These are phyloP conservation scores for Drosophila monieri DNA, from an alignment of 2,888 invertebrate species.

Conservation along the genomic window DNA sequence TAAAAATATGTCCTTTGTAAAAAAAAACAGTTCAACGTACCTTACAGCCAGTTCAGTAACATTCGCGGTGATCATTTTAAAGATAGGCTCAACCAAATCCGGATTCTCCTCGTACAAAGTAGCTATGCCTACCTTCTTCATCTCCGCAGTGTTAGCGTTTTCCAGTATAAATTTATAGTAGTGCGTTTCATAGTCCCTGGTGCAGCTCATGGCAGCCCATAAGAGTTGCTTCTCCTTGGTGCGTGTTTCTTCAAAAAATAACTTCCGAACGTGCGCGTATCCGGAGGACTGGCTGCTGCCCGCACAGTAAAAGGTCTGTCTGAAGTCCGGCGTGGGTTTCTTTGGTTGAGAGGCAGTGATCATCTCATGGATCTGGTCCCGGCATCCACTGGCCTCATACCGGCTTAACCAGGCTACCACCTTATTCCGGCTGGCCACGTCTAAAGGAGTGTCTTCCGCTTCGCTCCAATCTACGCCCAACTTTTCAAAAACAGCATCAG, in stretches of 20 bases:
- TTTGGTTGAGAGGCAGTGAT: constrained; percentile 62
- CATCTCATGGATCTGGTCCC: constrained; percentile 81
- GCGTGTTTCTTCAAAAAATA: constrained; percentile 86
- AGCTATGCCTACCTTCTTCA: constrained; percentile 66
- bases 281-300: constrained; percentile 49
- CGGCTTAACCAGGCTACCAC: constrained; percentile 88
- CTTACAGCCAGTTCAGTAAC: constrained; percentile 50
- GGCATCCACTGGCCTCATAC: constrained; percentile 86
- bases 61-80: constrained; percentile 55
- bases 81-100: constrained; percentile 67
- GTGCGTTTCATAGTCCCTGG: constrained; percentile 85
- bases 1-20: not conserved
- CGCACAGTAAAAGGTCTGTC: constrained; percentile 70
- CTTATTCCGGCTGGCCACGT: constrained; percentile 86
- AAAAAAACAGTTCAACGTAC: constrained; percentile 62
- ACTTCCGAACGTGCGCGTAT: constrained; percentile 68
- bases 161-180: constrained; percentile 85
- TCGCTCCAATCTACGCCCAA: constrained; percentile 84
- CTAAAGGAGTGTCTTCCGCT: constrained; percentile 85
- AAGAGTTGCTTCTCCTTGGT: constrained; percentile 88
- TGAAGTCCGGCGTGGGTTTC: constrained; percentile 65
- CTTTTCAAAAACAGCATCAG: constrained; percentile 84
- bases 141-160: constrained; percentile 43
- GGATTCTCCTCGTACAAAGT: constrained; percentile 85
- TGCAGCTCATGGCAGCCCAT: constrained; percentile 88